Base-by-base conservation (phyloP, 2,113 vertebrate species). In the Rhabdomys dilectus region DNA sequence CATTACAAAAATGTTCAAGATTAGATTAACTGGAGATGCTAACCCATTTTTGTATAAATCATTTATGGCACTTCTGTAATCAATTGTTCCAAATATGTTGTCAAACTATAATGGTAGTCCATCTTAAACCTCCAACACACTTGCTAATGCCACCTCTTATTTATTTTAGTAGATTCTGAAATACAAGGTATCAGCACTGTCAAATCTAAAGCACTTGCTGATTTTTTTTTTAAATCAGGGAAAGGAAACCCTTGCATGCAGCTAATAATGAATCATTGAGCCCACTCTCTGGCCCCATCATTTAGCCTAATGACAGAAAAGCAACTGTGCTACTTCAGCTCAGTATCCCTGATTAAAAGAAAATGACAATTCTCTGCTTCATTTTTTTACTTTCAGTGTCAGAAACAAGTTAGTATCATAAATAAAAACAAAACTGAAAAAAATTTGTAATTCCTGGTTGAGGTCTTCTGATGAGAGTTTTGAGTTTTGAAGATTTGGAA, bases 191-290 rank as follows among this genome's bases (percentile, higher is more conserved):
- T 62, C 85, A 93, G 13, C 29, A 89, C 12, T 73, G 62, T 26
- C 36, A 17, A 77, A 91, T 91, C 31, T 78, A 94, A 96, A 91
- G 0, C 39, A 84, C 73, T 82, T 75, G 29, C 29, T 64, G 56
- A 58, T 64, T 87, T 78, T 80, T 95, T 31, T 78, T 91, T 93
- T 87, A 78, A 82, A 29, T 12, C 24, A 78, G 51, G 66, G 66
- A 64, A 45, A 31, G n/a, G 15, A 85, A 64, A 45, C 16, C 19
- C 62, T n/a, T 62, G n/a, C 31, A 15, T 13, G 13, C 22, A 60
- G 12, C 21, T 39, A 39, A 82, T 22, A 60, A 15, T 4, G 19
- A 11, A 42, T 93, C 78, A 84, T 70, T 90, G 24, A 42, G 19
- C 66, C 58, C 11, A 9, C 53, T n/a, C 1, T 0, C 73, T n/a